These are phyloP conservation scores for Synanthedon formicaeformis DNA, from an alignment of 2,888 invertebrate species.

Conservation along the genomic window DNA sequence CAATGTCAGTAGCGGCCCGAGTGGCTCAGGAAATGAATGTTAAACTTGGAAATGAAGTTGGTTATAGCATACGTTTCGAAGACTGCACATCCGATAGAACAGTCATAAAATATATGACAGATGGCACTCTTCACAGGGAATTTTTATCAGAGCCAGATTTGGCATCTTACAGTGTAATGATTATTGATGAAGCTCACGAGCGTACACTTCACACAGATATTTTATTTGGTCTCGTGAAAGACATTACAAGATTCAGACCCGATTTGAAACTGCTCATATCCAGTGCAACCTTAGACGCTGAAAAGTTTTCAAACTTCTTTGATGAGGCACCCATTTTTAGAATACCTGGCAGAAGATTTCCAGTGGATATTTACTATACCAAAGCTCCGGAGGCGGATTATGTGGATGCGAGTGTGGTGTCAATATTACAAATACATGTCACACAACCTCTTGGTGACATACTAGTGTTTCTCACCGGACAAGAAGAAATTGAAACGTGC, in stretches of 20 bases:
- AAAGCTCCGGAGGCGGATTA: conserved; percentile 99
- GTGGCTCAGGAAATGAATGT: conserved; percentile 98
- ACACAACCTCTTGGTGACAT: conserved; percentile 97
- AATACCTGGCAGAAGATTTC: conserved; percentile 97
- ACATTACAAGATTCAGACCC: conserved; percentile 91
- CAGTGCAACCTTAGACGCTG: conserved; percentile 97
- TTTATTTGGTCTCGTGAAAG: conserved; percentile 96
- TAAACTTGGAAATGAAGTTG: conserved; percentile 94
- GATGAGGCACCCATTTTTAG: conserved; percentile 98
- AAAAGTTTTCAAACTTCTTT: conserved; percentile 98
- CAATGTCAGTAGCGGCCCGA: conserved; percentile 99
- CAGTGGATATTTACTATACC: conserved; percentile 98
- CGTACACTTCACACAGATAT: conserved; percentile 98
- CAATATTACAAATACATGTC: conserved; percentile 97
- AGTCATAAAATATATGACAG: conserved; percentile 98
- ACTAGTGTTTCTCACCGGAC: conserved; percentile 95
- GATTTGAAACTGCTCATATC: conserved; percentile 97
- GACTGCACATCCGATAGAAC: conserved; percentile 99
- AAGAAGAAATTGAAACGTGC: conserved; percentile 92
- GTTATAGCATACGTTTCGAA: conserved; percentile 95
- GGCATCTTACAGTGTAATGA: conserved; percentile 96
- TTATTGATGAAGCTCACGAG: conserved; percentile 99
- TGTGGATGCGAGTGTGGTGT: conserved; percentile 97
- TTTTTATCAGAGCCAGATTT: conserved; percentile 98
- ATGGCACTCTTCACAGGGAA: conserved; percentile 96